Conservation (phyloP, 2,113 vertebrate genomes). For the Numida meleagris region DNA sequence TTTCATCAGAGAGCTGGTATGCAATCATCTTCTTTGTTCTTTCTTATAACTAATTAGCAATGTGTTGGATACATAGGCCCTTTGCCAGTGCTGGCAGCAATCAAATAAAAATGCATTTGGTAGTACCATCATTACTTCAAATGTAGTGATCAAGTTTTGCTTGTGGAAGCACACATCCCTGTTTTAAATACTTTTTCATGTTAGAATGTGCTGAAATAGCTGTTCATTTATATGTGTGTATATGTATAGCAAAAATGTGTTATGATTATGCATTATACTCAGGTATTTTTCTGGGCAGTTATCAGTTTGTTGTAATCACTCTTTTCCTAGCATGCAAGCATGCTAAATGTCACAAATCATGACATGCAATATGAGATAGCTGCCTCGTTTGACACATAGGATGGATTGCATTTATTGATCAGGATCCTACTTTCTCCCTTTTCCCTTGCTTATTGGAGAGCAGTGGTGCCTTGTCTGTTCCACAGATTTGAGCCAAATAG, state of each 20-base stretch:
- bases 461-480: not conserved
- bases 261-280: not conserved
- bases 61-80: not conserved
- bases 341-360: not conserved
- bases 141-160: not conserved
- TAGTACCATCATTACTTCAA: not conserved
- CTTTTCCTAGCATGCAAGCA: not conserved
- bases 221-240: not conserved
- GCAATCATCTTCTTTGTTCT: not conserved
- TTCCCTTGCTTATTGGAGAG: fast-evolving
- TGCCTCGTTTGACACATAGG: not conserved
- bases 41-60: not conserved
- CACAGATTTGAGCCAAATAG: not conserved
- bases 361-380: fast-evolving
- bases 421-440: not conserved
- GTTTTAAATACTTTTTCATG: not conserved
- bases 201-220: not conserved
- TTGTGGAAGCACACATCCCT: not conserved
- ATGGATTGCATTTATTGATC: not conserved
- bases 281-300: not conserved
- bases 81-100: not conserved
- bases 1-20: not conserved
- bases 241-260: not conserved
- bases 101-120: not conserved
- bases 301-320: not conserved